Evolutionary conservation across 2,888 invertebrate species (phyloP), one percentile per base, ranked within the genome.

Genomic region (Drosophila robusta): DNA sequence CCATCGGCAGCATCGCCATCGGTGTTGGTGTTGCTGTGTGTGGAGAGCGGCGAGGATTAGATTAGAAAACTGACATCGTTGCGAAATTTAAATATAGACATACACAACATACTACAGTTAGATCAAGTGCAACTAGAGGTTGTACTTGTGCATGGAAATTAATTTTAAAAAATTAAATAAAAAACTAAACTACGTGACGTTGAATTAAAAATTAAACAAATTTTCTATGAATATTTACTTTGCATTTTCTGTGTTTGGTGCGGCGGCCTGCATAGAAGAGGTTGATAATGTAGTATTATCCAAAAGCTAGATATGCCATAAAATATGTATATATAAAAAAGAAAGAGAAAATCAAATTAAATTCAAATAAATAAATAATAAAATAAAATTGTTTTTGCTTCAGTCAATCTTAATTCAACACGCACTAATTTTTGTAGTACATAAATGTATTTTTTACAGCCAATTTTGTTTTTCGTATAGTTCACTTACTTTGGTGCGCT

Each of bases 301-400:
- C 94, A 95, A 94, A 94, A 95, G 95, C 95, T 95, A 93, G 72
- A 83, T 93, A 74, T 90, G 93, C 93, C 94, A 94, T 93, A 93
- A 92, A 90, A 92, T 91, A 92, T 92, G 81, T 68, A 70, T 92
- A 82, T 67, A 70, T 61, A 66, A 78, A 66, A 79, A 61, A 73
- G 75, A 78, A 75, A 74, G 44, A 61, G 90, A 90, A 70, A 91
- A 90, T 64, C 66, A 73, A 73, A 69, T 55, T 63, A 74, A 83
- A 75, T 55, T 68, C 34, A 58, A 70, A 73, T 80, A 61, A 67
- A 67, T 68, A 63, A 62, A 61, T 51, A 11, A 44, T 67, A 66
- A 75, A 69, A 26, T 58, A 42, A 72, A 56, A 68, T 34, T 11
- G 60, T 61, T 41, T 50, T 57, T 34, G 44, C 39, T 42, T 46